These are phyloP conservation scores for Phallusia fumigata DNA, from an alignment of 23 tunicate species.

Conservation along the genomic window DNA sequence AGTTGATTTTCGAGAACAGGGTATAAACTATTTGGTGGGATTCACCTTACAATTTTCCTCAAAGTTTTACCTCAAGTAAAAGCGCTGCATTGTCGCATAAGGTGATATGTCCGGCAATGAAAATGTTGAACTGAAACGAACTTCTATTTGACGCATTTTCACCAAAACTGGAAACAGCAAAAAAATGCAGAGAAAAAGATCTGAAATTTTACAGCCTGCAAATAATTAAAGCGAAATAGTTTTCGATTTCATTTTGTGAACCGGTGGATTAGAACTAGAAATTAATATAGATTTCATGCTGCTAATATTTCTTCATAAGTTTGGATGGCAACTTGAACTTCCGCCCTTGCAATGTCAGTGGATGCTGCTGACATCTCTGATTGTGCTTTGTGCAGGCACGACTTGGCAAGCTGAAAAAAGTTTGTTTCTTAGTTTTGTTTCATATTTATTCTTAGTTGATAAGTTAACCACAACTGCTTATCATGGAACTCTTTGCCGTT, in stretches of 20 bases:
- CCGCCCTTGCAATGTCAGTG: slow-evolving; percentile 60
- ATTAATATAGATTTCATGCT: slow-evolving; percentile 21
- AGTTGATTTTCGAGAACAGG: no score
- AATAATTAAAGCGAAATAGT: not conserved
- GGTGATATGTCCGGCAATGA: not conserved
- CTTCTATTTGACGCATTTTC: slow-evolving; percentile 1
- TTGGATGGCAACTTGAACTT: slow-evolving; percentile 78
- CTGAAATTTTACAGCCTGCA: not conserved
- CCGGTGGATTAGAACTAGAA: not conserved
- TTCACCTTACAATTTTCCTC: no score
- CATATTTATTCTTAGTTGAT: no score
- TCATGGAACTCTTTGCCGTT: no score
- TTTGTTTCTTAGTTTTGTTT: no score
- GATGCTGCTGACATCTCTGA: slow-evolving; percentile 64
- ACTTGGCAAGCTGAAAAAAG: slow-evolving; percentile 58
- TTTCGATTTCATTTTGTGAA: not conserved
- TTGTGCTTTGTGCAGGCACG: slow-evolving; percentile 65
- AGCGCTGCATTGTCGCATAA: no score
- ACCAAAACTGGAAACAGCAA: not conserved
- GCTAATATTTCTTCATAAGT: slow-evolving; percentile 77
- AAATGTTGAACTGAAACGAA: not conserved
- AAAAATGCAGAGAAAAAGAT: no score
- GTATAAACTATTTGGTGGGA: no score
- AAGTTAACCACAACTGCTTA: no score
- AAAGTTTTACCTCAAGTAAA: no score